Conservation (phyloP, 2,797 vertebrate genomes). For the Oreonectes daqikongensis region DNA sequence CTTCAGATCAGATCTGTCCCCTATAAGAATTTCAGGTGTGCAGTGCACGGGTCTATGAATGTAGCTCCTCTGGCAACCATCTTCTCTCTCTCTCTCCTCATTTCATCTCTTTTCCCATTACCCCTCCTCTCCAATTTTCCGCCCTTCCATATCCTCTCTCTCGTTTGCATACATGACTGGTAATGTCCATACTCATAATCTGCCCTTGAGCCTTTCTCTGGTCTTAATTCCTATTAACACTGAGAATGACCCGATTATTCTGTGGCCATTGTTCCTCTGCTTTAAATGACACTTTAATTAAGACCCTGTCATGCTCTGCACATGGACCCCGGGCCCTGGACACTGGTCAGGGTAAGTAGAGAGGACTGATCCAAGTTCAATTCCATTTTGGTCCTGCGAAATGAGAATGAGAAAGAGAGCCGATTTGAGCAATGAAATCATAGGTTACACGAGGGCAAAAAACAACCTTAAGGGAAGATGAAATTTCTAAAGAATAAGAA, state of each 20-base stretch:
- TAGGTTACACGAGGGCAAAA: not conserved
- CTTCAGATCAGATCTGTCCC: not conserved
- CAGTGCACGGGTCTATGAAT: not conserved
- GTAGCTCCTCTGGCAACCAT: too few species aligned
- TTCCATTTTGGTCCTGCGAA: not conserved
- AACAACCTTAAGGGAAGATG: not conserved
- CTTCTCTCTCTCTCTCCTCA: constrained; percentile 5
- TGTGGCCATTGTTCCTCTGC: constrained; percentile 20
- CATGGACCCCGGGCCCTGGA: constrained; percentile 24
- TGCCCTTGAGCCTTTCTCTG: constrained; percentile 30
- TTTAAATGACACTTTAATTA: constrained; percentile 48
- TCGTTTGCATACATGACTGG: constrained; percentile 40
- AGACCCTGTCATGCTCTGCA: constrained; percentile 36
- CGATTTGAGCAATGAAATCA: not conserved
- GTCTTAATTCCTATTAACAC: constrained; percentile 37
- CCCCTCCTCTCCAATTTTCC: constrained; percentile 11
- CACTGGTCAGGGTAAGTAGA: constrained; percentile 26
- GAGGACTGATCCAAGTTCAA: constrained; percentile 19
- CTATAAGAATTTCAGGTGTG: not conserved
- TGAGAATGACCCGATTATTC: constrained; percentile 35
- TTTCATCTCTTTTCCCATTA: constrained; percentile 3
- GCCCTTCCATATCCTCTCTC: constrained; percentile 6
- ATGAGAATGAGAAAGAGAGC: not conserved
- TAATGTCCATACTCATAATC: constrained; percentile 36
- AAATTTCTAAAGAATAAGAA: not conserved